phyloP scores from a whole-genome alignment of 1,140 invertebrate genomes.

The Danaus melanippus region DNA sequence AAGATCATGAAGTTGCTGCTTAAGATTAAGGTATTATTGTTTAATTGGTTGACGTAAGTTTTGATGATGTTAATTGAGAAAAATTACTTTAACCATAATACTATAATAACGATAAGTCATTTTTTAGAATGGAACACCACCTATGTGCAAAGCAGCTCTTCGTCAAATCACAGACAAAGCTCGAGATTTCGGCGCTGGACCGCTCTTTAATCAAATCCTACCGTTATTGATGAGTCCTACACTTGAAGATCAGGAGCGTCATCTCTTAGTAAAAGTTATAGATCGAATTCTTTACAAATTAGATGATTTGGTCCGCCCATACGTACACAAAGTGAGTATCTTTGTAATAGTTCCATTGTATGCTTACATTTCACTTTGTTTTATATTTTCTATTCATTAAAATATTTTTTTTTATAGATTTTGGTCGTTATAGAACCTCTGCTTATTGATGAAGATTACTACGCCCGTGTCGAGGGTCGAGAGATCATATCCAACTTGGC shows the following conservation, averaged over 20 bases:
- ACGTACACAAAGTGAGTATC: constrained; percentile 93
- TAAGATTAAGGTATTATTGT: constrained; percentile 87
- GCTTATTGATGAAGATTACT: constrained; percentile 99
- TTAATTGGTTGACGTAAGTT: too few relatives aligned
- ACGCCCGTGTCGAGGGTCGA: constrained; percentile 98
- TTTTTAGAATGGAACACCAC: constrained; percentile 93
- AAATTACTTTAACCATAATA: too few relatives aligned
- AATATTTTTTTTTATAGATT: constrained; percentile 74
- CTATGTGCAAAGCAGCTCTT: constrained; percentile 98
- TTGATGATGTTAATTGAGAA: too few relatives aligned
- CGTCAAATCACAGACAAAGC: constrained; percentile 99
- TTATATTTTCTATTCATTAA: constrained; percentile 6
- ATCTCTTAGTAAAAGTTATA: constrained; percentile 99
- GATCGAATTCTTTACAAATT: constrained; percentile 99
- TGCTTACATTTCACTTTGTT: neutral
- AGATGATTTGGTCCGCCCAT: constrained; percentile 98
- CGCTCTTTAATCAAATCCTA: constrained; percentile 98
- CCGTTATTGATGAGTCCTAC: constrained; percentile 99
- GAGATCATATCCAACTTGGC: constrained; percentile 99
- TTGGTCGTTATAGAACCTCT: constrained; percentile 99
- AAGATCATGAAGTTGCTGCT: constrained; percentile 99
- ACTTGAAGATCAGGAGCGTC: constrained; percentile 98
- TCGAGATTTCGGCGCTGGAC: constrained; percentile 97
- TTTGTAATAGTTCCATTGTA: neutral
- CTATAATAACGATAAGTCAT: too few relatives aligned